A percentile compares a stretch with the other conserved stretches of the same genome.
Conservation (phyloP, 2,113 vertebrate genomes). For the Saccopteryx leptura region DNA sequence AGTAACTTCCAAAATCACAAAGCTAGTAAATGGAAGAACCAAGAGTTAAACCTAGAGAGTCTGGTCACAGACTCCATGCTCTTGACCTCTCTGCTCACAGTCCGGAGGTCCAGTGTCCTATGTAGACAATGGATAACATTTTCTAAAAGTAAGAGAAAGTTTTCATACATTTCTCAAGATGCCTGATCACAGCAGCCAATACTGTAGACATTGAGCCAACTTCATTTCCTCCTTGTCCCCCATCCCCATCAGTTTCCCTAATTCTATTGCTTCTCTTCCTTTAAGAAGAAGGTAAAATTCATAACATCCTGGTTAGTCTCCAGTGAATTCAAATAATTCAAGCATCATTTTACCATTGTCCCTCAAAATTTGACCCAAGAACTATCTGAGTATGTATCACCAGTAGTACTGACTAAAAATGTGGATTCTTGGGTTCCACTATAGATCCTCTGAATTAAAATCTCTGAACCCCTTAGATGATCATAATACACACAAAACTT, state of each 20-base stretch:
- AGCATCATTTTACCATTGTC: not conserved
- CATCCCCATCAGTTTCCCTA: not conserved
- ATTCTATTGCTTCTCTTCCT: not conserved
- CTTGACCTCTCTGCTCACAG: not conserved
- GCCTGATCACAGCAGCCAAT: not conserved
- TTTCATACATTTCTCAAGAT: not conserved
- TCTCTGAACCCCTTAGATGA: not conserved
- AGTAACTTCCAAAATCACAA: not conserved
- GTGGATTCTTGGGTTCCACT: not conserved
- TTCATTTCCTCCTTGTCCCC: not conserved
- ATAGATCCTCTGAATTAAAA: not conserved
- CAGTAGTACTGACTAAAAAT: not conserved
- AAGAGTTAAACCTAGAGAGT: not conserved
- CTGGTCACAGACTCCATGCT: not conserved
- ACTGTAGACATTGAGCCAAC: not conserved
- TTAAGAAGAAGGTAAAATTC: not conserved
- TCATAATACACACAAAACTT: not conserved
- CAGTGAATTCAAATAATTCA: not conserved
- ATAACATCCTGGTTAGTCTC: not conserved
- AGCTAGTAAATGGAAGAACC: not conserved
- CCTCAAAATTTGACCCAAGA: conserved; percentile 18
- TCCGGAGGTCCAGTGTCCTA: not conserved
- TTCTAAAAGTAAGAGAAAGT: not conserved
- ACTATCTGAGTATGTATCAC: not conserved
- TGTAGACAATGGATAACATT: too few species aligned